Evolutionary conservation across 2,797 vertebrate genomes (phyloP).

Genomic region (Eleutherodactylus coqui): DNA sequence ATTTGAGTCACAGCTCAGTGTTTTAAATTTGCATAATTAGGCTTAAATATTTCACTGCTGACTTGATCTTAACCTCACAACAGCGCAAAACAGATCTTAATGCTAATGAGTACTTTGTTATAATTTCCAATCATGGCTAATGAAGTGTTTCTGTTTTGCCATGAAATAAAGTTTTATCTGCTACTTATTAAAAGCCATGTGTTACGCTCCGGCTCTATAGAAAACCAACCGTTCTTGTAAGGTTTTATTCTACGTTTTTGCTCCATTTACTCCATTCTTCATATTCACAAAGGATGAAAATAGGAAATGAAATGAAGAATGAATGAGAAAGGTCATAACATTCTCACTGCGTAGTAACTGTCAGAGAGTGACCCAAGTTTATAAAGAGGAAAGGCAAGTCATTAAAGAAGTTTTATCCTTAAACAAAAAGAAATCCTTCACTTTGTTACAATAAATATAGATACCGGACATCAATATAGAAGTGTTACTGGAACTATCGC

Average conservation of each 20-base stretch:
- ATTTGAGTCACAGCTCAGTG: conserved; percentile 74
- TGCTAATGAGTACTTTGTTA: conserved; percentile 72
- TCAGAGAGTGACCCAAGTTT: not conserved
- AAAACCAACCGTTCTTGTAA: not conserved
- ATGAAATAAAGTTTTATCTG: conserved; percentile 71
- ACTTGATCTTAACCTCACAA: conserved; percentile 70
- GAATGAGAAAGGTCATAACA: conserved; percentile 4
- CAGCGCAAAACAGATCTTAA: conserved; percentile 54
- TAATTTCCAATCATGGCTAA: conserved; percentile 70
- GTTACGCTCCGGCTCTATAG: conserved; percentile 59
- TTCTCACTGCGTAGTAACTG: not conserved
- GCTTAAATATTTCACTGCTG: conserved; percentile 74
- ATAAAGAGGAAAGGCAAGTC: not conserved
- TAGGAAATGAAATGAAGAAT: conserved; percentile 62
- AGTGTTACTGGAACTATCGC: too few relatives aligned
- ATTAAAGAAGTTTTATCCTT: not conserved
- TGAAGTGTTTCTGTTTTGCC: conserved; percentile 74
- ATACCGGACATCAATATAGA: too few relatives aligned
- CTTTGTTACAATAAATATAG: not conserved
- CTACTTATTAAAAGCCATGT: conserved; percentile 68
- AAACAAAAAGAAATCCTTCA: not conserved
- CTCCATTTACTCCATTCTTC: conserved; percentile 63
- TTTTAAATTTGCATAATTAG: conserved; percentile 68
- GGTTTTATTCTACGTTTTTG: conserved; percentile 65
- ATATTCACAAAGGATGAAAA: conserved; percentile 62